Evolutionary conservation across 2,113 vertebrate genomes (phyloP).

Genomic region (Strigops habroptila): DNA sequence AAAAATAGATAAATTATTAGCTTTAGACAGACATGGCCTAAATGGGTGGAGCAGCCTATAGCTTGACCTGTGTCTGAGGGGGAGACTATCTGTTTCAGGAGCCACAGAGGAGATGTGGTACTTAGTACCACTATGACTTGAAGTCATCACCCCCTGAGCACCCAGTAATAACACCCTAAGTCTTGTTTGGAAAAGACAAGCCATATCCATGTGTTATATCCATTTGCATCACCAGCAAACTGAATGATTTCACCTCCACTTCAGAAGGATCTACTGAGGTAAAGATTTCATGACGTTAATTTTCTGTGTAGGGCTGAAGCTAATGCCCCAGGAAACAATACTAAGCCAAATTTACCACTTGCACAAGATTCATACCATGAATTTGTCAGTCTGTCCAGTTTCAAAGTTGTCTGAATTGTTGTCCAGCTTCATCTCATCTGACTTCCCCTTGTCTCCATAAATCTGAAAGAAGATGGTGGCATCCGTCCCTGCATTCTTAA

Average conservation of each 20-base stretch:
- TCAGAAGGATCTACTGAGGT: background rate
- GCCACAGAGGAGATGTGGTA: background rate
- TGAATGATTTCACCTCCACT: background rate
- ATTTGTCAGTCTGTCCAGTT: constrained; percentile 88
- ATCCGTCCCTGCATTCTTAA: constrained; percentile 93
- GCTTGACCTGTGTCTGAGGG: background rate
- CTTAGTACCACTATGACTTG: background rate
- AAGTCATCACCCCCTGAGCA: background rate
- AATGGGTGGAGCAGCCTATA: background rate
- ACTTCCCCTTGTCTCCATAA: constrained; percentile 90
- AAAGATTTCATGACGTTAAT: background rate
- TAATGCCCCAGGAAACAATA: background rate
- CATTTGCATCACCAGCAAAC: background rate
- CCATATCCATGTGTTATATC: too few species aligned
- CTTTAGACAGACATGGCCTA: background rate
- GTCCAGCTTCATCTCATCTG: constrained; percentile 90
- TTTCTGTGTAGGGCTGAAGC: background rate
- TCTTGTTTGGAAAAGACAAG: background rate
- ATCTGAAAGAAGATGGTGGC: constrained; percentile 92
- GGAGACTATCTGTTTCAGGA: background rate
- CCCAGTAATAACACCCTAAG: background rate
- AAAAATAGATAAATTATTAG: background rate
- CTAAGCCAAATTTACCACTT: background rate
- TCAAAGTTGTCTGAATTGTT: constrained; percentile 96
- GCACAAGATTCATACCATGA: constrained; percentile 77